These are phyloP conservation scores for Sebastes jordani DNA, from an alignment of 2,797 vertebrate genomes.

Conservation along the genomic window DNA sequence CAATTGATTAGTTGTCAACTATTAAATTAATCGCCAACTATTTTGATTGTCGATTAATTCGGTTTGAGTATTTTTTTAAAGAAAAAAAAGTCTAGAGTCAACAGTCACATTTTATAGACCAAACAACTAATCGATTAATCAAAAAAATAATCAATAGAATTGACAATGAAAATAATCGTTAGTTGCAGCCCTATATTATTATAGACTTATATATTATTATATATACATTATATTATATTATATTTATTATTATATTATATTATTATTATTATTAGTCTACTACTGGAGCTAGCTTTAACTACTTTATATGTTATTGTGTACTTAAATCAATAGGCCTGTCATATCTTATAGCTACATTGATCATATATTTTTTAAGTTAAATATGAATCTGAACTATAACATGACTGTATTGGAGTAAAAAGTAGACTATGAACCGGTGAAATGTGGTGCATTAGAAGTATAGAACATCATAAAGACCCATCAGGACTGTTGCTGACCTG, in stretches of 20 bases:
- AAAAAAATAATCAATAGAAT: no score
- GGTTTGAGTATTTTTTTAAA: no score
- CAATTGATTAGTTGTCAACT: no score
- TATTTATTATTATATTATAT: no score
- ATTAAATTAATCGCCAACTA: no score
- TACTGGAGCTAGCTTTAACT: background rate
- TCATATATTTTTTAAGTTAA: background rate
- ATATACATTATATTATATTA: background rate
- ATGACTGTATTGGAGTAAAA: background rate
- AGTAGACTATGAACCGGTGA: background rate
- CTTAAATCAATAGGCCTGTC: background rate
- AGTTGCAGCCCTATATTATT: no score
- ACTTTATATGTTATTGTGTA: background rate
- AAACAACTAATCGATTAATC: no score
- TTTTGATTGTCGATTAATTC: no score
- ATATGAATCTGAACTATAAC: background rate
- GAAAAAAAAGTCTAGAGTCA: no score
- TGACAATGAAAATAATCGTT: no score
- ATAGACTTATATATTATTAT: no score
- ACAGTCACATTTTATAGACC: no score
- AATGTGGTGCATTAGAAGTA: background rate
- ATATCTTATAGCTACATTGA: background rate
- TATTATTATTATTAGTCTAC: background rate
- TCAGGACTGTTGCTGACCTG: constrained; percentile 29
- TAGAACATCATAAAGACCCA: background rate